phyloP scores from a whole-genome alignment of 1,140 invertebrate species.

The Drosophila bocqueti region DNA sequence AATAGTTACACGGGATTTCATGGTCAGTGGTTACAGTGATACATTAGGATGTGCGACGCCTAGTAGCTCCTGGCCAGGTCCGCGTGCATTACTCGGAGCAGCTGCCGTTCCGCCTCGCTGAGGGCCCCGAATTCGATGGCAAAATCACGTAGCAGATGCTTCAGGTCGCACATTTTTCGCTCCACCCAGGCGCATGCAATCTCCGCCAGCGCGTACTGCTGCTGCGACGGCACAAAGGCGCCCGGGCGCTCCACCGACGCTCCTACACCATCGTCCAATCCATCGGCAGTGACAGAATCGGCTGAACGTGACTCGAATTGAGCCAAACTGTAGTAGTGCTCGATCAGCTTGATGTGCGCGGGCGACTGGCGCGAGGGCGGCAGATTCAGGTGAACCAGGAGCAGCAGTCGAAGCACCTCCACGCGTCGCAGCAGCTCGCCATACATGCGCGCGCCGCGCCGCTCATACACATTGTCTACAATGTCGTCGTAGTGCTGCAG shows the following conservation, averaged over 20 bases:
- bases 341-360: constrained; percentile 82
- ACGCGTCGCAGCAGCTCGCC: constrained; percentile 66
- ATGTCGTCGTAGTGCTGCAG: constrained; percentile 82
- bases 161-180: constrained; percentile 68
- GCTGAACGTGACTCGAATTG: constrained; percentile 41
- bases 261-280: constrained; percentile 22
- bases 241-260: constrained; percentile 57
- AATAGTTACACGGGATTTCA: constrained; percentile 28
- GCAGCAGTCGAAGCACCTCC: constrained; percentile 72
- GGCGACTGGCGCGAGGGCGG: constrained; percentile 80
- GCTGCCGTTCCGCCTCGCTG: constrained; percentile 54
- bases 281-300: not conserved
- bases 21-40: constrained; percentile 13
- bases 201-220: constrained; percentile 71
- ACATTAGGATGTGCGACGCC: constrained; percentile 12
- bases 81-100: constrained; percentile 48
- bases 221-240: constrained; percentile 62
- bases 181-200: constrained; percentile 73
- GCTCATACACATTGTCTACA: constrained; percentile 81
- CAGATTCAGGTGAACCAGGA: constrained; percentile 73
- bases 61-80: constrained; percentile 61
- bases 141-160: constrained; percentile 64
- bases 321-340: constrained; percentile 72
- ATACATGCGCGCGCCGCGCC: constrained; percentile 69
- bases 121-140: constrained; percentile 53